phyloP scores from a whole-genome alignment of 2,888 invertebrate genomes.

The Thysanoteuthis rhombus region DNA sequence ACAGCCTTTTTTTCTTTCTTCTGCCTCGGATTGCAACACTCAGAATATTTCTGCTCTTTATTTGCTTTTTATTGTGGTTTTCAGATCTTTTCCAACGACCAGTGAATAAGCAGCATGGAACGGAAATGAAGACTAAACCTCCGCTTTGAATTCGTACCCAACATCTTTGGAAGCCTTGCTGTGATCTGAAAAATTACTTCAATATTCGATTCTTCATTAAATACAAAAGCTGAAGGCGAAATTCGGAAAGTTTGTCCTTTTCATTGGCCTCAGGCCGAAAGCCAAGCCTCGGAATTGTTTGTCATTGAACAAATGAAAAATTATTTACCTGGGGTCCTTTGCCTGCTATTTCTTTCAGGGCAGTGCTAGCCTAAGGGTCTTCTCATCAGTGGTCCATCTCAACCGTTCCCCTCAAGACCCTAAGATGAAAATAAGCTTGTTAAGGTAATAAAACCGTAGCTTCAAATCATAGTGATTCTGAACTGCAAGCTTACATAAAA shows the following conservation, averaged over 20 bases:
- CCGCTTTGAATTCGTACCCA: too few relatives aligned
- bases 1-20: too few relatives aligned
- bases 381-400: not conserved
- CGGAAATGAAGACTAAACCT: too few relatives aligned
- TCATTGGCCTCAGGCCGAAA: not conserved
- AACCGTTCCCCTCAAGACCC: not conserved
- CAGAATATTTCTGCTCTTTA: too few relatives aligned
- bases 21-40: too few relatives aligned
- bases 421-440: not conserved
- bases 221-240: not conserved
- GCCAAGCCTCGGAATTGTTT: not conserved
- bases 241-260: not conserved
- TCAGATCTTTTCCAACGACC: too few relatives aligned
- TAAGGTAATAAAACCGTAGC: not conserved
- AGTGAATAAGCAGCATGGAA: too few relatives aligned
- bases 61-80: too few relatives aligned
- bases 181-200: not conserved
- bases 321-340: not conserved
- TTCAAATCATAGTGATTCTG: not conserved
- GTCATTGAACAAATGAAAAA: too few relatives aligned
- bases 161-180: too few relatives aligned
- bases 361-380: not conserved
- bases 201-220: not conserved
- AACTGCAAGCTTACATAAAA: too few relatives aligned
- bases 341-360: not conserved